Evolutionary conservation across 2,113 vertebrate species (phyloP).

Genomic region (Phycodurus eques): DNA sequence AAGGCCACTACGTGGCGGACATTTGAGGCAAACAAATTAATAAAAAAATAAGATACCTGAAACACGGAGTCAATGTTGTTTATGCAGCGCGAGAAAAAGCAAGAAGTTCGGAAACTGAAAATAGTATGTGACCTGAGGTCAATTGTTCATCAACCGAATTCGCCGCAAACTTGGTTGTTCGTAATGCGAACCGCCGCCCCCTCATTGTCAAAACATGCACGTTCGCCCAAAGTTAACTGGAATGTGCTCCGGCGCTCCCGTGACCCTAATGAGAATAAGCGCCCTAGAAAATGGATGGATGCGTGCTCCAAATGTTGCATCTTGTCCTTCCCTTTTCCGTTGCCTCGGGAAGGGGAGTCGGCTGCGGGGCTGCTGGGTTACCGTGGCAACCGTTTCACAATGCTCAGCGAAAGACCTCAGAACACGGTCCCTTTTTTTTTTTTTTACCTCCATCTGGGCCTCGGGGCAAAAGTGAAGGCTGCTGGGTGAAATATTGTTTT

Average conservation of each 20-base stretch:
- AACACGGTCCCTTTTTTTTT: conserved; percentile 54
- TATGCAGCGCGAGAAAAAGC: too few species aligned
- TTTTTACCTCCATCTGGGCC: conserved; percentile 41
- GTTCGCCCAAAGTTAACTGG: too few species aligned
- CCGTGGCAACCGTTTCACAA: conserved; percentile 73
- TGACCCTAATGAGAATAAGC: neutral
- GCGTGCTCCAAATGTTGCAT: conserved; percentile 40
- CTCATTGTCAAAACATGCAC: too few species aligned
- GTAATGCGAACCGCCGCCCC: too few species aligned
- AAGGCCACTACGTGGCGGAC: too few species aligned
- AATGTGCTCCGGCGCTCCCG: neutral
- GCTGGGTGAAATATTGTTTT: neutral
- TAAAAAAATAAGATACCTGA: too few species aligned
- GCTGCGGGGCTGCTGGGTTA: conserved; percentile 61
- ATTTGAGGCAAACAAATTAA: too few species aligned
- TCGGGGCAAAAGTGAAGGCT: conserved; percentile 42
- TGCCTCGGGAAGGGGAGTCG: conserved; percentile 32
- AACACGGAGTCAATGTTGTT: too few species aligned
- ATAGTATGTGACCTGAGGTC: too few species aligned
- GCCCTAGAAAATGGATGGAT: neutral
- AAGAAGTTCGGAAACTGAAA: too few species aligned
- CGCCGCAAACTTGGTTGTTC: too few species aligned
- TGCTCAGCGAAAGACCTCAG: conserved; percentile 64
- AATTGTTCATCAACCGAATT: too few species aligned
- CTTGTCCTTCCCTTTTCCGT: conserved; percentile 55